These are phyloP conservation scores for Steinernema khuongi DNA, from an alignment of 1,140 invertebrate genomes.

Conservation along the genomic window DNA sequence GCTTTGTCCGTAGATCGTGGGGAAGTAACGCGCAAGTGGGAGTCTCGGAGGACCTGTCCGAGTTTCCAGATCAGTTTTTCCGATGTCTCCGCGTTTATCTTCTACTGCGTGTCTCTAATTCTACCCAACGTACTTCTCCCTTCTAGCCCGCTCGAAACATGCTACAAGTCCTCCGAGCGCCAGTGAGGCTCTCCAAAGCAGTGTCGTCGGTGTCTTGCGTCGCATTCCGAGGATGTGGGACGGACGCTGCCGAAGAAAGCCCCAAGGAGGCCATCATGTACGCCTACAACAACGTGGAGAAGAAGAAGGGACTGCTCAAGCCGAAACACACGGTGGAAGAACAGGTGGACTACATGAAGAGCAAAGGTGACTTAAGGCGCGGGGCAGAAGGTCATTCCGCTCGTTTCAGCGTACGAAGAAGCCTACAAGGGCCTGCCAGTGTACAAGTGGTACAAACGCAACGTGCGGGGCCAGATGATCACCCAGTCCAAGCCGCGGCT, in stretches of 20 bases:
- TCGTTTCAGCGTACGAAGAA: constrained; percentile 48
- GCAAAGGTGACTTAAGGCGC: constrained; percentile 40
- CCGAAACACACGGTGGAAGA: constrained; percentile 55
- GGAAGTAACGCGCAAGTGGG: too few relatives aligned
- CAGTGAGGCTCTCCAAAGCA: neutral
- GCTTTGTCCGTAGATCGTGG: too few relatives aligned
- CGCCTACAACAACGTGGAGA: constrained; percentile 53
- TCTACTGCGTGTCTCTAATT: too few relatives aligned
- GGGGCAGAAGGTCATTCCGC: neutral
- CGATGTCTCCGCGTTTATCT: too few relatives aligned
- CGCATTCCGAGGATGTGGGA: too few relatives aligned
- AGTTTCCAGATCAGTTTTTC: too few relatives aligned
- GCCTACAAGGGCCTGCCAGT: constrained; percentile 55
- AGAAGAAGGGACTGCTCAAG: constrained; percentile 53
- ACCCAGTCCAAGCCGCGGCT: constrained; percentile 51
- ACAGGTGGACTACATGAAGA: constrained; percentile 52
- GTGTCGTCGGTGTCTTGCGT: too few relatives aligned
- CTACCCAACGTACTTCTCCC: too few relatives aligned
- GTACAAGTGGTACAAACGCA: constrained; percentile 52
- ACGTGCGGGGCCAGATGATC: constrained; percentile 43
- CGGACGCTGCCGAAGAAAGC: too few relatives aligned
- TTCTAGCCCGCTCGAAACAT: too few relatives aligned
- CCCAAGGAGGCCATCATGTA: neutral
- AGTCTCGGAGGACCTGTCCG: too few relatives aligned
- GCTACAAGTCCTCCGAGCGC: too few relatives aligned